Evolutionary conservation across 1,140 invertebrate species (phyloP).

Genomic region (Vanessa atalanta): DNA sequence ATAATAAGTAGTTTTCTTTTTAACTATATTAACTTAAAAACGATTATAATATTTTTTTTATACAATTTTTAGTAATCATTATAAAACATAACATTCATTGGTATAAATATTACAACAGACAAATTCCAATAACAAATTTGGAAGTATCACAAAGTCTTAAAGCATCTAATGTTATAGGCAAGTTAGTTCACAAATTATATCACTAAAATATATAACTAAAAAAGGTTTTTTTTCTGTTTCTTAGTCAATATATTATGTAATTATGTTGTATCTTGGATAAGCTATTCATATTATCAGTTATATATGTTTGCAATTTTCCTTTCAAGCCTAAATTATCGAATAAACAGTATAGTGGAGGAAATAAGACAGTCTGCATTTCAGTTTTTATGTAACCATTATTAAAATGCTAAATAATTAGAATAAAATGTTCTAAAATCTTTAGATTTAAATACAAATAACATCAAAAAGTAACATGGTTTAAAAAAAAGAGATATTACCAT

Average conservation of each 20-base stretch:
- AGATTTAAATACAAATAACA: no score
- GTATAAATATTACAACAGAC: constrained; percentile 23
- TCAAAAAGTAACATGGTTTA: not conserved
- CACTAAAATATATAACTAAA: not conserved
- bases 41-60: not conserved
- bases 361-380: no score
- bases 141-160: constrained; percentile 26
- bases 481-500: not conserved
- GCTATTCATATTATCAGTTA: no score
- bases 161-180: constrained; percentile 20
- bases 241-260: not conserved
- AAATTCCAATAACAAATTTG: constrained; percentile 17
- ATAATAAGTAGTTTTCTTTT: not conserved
- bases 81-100: constrained; percentile 11
- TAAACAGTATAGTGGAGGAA: no score
- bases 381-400: no score
- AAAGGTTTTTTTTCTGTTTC: not conserved
- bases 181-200: constrained; percentile 15
- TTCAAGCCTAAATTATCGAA: no score
- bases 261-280: no score
- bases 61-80: constrained; percentile 8
- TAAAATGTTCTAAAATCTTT: no score
- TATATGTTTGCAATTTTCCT: no score
- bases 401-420: no score
- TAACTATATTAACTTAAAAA: constrained; percentile 7